phyloP scores from a whole-genome alignment of 2,113 vertebrate species.

The Willisornis vidua region DNA sequence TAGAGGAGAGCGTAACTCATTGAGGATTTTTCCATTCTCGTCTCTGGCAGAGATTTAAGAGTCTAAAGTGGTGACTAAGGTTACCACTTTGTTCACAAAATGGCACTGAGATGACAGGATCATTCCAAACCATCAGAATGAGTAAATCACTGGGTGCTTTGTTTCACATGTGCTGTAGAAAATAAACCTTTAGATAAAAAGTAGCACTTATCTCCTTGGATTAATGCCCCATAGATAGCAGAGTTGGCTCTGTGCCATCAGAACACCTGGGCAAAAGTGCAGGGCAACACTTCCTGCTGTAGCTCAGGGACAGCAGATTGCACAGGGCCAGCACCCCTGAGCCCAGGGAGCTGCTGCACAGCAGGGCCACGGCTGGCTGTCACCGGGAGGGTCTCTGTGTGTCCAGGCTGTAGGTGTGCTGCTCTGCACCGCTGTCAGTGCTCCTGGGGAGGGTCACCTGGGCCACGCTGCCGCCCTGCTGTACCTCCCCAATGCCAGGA shows the following conservation, averaged over 20 bases:
- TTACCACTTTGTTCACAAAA: background rate
- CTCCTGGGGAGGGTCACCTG: background rate
- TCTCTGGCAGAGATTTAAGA: background rate
- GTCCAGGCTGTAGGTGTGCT: background rate
- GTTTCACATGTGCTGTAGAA: background rate
- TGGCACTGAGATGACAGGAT: background rate
- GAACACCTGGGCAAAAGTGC: background rate
- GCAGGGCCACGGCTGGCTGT: background rate
- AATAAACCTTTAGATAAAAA: background rate
- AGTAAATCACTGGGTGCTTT: background rate
- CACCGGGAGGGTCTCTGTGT: rapidly evolving
- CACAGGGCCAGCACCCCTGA: background rate
- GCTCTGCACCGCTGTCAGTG: rapidly evolving
- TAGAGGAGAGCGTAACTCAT: background rate
- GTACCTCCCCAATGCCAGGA: background rate
- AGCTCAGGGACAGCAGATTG: background rate
- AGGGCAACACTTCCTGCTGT: background rate
- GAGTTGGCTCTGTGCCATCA: rapidly evolving
- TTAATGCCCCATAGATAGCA: background rate
- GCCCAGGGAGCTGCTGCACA: rapidly evolving
- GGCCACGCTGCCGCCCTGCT: rapidly evolving
- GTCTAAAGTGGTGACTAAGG: background rate
- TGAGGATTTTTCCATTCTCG: background rate
- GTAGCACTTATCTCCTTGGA: background rate
- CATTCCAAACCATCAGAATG: background rate